Conservation (phyloP, 2,888 invertebrate species). For the Coleophora flavipennella region DNA sequence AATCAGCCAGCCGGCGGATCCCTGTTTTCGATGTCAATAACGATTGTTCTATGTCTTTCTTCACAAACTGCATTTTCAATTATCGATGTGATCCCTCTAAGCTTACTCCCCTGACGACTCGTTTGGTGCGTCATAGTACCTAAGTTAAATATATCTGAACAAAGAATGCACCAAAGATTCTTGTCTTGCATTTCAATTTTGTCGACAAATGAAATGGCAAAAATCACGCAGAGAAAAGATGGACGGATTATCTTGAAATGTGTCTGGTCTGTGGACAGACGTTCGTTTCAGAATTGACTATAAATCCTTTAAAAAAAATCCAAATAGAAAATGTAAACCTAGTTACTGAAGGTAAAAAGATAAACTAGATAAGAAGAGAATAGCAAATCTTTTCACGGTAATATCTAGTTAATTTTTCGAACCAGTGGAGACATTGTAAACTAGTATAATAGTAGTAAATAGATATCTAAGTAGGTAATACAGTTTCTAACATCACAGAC, state of each 20-base stretch:
- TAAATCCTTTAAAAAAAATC: neutral
- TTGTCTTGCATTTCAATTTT: constrained; percentile 43
- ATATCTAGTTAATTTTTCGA: too few relatives aligned
- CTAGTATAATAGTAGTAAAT: too few relatives aligned
- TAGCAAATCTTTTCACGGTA: neutral
- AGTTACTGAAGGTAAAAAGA: too few relatives aligned
- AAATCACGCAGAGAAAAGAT: constrained; percentile 15
- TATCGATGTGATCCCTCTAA: too few relatives aligned
- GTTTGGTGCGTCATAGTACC: neutral
- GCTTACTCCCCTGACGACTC: too few relatives aligned
- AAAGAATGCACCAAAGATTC: constrained; percentile 1
- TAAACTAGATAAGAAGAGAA: neutral
- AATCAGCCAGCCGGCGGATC: too few relatives aligned
- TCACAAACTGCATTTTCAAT: too few relatives aligned
- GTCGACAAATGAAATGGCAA: constrained; percentile 40
- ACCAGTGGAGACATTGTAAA: too few relatives aligned
- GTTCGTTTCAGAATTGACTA: constrained; percentile 9
- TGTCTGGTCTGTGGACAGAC: constrained; percentile 27
- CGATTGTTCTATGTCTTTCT: too few relatives aligned
- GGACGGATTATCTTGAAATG: constrained; percentile 23
- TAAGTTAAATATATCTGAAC: neutral
- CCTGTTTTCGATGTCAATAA: too few relatives aligned
- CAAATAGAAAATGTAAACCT: too few relatives aligned
- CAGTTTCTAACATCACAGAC: constrained; percentile 1
- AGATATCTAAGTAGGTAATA: too few relatives aligned